These are phyloP conservation scores for Grallaria varia DNA, from an alignment of 2,113 vertebrate genomes.

Conservation along the genomic window DNA sequence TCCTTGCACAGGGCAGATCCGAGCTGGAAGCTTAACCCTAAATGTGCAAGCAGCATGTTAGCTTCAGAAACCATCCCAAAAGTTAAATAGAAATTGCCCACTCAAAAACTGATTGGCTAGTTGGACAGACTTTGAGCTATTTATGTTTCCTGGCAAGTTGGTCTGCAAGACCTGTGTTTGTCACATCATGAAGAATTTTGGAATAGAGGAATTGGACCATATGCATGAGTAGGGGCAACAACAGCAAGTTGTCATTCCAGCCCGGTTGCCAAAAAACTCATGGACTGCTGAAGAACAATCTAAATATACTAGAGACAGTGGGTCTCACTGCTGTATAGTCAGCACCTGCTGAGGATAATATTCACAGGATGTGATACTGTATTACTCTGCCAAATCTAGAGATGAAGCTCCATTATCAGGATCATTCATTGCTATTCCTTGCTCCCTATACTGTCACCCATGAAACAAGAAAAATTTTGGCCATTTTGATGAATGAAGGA, in stretches of 20 bases:
- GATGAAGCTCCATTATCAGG: neutral
- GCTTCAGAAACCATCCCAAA: neutral
- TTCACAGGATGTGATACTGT: neutral
- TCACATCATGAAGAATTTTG: neutral
- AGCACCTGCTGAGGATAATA: neutral
- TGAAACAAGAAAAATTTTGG: neutral
- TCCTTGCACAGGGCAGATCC: neutral
- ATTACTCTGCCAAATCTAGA: neutral
- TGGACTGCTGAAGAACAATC: neutral
- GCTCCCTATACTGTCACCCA: neutral
- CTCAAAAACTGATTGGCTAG: neutral
- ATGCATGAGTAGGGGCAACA: neutral
- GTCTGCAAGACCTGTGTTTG: neutral
- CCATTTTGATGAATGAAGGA: neutral
- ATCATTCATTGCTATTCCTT: neutral
- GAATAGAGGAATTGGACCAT: neutral
- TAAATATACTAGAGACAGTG: neutral
- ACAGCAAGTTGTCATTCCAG: neutral
- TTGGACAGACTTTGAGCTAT: neutral
- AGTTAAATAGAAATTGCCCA: neutral
- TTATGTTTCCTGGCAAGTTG: neutral
- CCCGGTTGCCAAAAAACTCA: neutral
- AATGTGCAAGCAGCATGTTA: neutral
- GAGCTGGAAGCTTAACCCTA: neutral
- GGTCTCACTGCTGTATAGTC: neutral